Evolutionary conservation across 1,140 invertebrate species (phyloP).

Genomic region (Propsilocerus akamusi): DNA sequence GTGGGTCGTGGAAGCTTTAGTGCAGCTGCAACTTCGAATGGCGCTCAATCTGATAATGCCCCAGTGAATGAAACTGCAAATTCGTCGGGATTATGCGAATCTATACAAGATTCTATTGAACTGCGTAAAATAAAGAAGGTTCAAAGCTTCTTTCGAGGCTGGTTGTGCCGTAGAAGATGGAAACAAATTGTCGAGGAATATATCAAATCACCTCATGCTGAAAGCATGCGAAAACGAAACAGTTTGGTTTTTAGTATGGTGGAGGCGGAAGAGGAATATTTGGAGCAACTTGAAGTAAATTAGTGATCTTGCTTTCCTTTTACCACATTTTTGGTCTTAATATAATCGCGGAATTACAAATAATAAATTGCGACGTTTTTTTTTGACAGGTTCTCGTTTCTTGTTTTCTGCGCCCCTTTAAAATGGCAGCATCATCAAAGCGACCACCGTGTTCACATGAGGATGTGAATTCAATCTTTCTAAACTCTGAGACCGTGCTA

Average conservation of each 20-base stretch:
- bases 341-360: too few relatives aligned
- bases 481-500: slow-evolving; percentile 85
- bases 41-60: slow-evolving; percentile 12
- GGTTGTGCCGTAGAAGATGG: slow-evolving; percentile 84
- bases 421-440: slow-evolving; percentile 88
- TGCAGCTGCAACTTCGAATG: background rate
- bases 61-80: slow-evolving; percentile 8
- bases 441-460: slow-evolving; percentile 86
- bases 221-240: slow-evolving; percentile 86
- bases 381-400: slow-evolving; percentile 39
- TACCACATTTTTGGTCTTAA: background rate
- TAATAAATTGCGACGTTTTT: too few relatives aligned
- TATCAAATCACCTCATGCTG: slow-evolving; percentile 85
- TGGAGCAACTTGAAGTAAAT: slow-evolving; percentile 72
- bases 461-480: slow-evolving; percentile 88
- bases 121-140: slow-evolving; percentile 76
- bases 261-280: slow-evolving; percentile 79
- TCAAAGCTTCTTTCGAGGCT: slow-evolving; percentile 85
- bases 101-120: slow-evolving; percentile 43
- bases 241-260: slow-evolving; percentile 87
- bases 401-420: slow-evolving; percentile 80
- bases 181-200: slow-evolving; percentile 92
- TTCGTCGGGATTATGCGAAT: slow-evolving; percentile 11
- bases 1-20: slow-evolving; percentile 6
- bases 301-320: background rate